These are phyloP conservation scores for Ligdia adustata DNA, from an alignment of 2,888 invertebrate species.

Conservation along the genomic window DNA sequence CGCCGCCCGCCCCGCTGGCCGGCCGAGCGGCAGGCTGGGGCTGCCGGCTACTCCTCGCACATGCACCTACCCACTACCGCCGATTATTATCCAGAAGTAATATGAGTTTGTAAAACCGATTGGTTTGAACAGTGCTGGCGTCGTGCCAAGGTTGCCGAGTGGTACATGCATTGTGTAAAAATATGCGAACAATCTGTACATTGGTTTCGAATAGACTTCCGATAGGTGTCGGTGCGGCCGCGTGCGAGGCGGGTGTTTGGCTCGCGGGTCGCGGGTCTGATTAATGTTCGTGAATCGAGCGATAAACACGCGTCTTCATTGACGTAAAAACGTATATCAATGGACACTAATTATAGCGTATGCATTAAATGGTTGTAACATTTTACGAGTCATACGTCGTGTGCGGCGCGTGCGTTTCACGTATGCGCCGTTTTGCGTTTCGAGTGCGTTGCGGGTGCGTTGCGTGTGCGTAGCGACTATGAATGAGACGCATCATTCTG, in stretches of 20 bases:
- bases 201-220: too few species aligned
- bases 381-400: slow-evolving; percentile 17
- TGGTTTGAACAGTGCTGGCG: slow-evolving; percentile 56
- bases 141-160: slow-evolving; percentile 44
- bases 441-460: too few species aligned
- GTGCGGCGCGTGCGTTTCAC: slow-evolving; percentile 3
- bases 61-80: too few species aligned
- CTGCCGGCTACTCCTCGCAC: neutral
- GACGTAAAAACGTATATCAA: slow-evolving; percentile 29
- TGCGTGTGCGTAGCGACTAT: slow-evolving; percentile 19
- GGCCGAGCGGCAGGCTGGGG: neutral
- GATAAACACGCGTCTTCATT: slow-evolving; percentile 26
- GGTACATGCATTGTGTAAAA: neutral
- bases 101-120: slow-evolving; percentile 59
- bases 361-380: slow-evolving; percentile 21
- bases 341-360: slow-evolving; percentile 30
- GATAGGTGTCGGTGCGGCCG: too few species aligned
- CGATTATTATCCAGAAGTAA: slow-evolving; percentile 14
- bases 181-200: neutral
- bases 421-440: neutral
- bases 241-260: neutral
- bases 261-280: slow-evolving; percentile 1
- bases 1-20: neutral
- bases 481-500: slow-evolving; percentile 28
- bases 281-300: slow-evolving; percentile 13